These are phyloP conservation scores for Percopsis transmontana DNA, from an alignment of 2,113 vertebrate species.

Conservation along the genomic window DNA sequence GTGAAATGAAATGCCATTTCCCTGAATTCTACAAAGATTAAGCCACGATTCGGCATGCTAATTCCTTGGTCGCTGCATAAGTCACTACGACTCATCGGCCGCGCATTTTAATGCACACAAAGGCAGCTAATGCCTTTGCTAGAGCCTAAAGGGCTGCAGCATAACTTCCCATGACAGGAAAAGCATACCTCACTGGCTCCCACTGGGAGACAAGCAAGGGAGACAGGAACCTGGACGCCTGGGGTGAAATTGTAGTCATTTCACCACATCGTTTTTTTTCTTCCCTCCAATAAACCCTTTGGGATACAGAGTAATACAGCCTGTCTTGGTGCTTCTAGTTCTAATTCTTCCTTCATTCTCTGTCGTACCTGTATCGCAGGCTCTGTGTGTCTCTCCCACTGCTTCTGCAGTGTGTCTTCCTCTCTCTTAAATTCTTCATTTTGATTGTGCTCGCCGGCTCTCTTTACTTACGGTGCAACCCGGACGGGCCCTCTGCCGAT, in stretches of 20 bases:
- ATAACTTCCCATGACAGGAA: background rate
- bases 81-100: slow-evolving; percentile 2
- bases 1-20: slow-evolving; percentile 11
- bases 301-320: background rate
- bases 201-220: slow-evolving; percentile 4
- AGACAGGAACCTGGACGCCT: background rate
- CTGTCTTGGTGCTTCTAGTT: no score
- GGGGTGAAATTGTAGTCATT: slow-evolving; percentile 21
- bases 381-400: slow-evolving; percentile 3
- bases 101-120: slow-evolving; percentile 19
- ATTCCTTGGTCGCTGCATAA: no score
- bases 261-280: slow-evolving; percentile 1
- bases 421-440: slow-evolving; percentile 18
- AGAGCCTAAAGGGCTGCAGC: slow-evolving; percentile 21
- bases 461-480: background rate
- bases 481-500: slow-evolving; percentile 8
- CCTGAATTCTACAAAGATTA: slow-evolving; percentile 29
- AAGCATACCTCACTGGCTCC: slow-evolving; percentile 27
- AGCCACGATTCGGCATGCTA: slow-evolving; percentile 20
- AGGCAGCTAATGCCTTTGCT: slow-evolving; percentile 29
- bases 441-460: slow-evolving; percentile 5
- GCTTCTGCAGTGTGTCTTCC: background rate
- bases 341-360: slow-evolving; percentile 3
- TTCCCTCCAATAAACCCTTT: slow-evolving; percentile 2
- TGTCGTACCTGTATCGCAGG: background rate